Conservation (phyloP, 2,888 invertebrate genomes). For the Elysia crispata region DNA sequence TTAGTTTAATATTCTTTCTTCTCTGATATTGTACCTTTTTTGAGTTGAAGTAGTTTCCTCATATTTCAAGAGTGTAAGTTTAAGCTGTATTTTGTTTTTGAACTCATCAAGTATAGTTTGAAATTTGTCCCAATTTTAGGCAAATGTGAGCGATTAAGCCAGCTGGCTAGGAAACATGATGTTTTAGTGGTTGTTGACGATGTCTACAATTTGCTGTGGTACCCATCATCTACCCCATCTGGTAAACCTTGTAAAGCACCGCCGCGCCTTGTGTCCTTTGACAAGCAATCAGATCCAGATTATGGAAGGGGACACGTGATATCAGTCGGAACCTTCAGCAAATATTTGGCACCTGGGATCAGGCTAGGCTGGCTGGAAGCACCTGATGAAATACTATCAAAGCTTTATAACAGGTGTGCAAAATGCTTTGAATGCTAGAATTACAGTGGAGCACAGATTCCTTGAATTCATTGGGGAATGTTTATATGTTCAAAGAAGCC, state of each 20-base stretch:
- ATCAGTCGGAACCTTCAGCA: slow-evolving; percentile 84
- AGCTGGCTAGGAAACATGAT: slow-evolving; percentile 72
- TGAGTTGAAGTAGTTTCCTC: no score
- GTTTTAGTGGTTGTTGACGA: slow-evolving; percentile 81
- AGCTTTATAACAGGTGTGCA: slow-evolving; percentile 64
- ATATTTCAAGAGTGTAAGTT: no score
- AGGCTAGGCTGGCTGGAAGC: slow-evolving; percentile 84
- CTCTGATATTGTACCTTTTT: no score
- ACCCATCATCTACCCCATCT: background rate
- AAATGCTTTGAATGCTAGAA: background rate
- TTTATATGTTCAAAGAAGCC: background rate
- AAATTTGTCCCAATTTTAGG: slow-evolving; percentile 74
- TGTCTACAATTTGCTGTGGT: slow-evolving; percentile 82
- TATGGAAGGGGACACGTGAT: slow-evolving; percentile 80
- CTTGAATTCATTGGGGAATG: background rate
- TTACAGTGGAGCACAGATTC: background rate
- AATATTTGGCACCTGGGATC: slow-evolving; percentile 82
- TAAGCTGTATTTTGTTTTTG: no score
- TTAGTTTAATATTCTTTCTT: no score
- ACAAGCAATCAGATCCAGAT: slow-evolving; percentile 76
- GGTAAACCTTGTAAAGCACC: slow-evolving; percentile 75
- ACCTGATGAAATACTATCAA: slow-evolving; percentile 71
- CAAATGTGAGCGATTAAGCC: slow-evolving; percentile 66
- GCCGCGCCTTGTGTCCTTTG: slow-evolving; percentile 81
- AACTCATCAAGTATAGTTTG: no score